phyloP scores from a whole-genome alignment of 2,797 vertebrate genomes.

The Hipposideros larvatus region DNA sequence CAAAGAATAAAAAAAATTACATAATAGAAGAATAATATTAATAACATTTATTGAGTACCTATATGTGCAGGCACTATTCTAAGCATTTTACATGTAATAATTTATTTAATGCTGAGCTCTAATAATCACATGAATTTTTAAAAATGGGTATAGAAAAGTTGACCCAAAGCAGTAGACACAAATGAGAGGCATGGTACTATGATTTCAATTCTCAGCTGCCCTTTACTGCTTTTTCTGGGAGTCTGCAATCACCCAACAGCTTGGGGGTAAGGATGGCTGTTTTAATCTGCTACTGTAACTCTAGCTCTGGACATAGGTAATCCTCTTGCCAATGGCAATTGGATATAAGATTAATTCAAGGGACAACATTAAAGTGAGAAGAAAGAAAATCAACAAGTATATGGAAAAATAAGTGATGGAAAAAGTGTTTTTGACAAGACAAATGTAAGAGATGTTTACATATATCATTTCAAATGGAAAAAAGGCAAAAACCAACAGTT shows the following conservation, averaged over 20 bases:
- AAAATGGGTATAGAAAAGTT: background rate
- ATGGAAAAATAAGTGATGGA: background rate
- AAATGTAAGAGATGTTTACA: background rate
- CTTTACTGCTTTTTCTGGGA: background rate
- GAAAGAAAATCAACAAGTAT: background rate
- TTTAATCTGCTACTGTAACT: background rate
- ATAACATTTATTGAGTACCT: background rate
- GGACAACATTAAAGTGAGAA: slow-evolving; percentile 52
- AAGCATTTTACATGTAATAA: background rate
- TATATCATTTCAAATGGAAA: background rate
- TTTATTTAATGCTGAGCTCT: slow-evolving; percentile 13
- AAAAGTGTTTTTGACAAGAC: slow-evolving; percentile 28
- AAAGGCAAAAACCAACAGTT: background rate
- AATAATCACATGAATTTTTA: background rate
- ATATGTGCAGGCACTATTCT: background rate
- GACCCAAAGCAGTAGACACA: background rate
- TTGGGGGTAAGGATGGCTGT: background rate
- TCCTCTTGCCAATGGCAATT: background rate
- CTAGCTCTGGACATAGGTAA: background rate
- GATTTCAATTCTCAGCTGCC: background rate
- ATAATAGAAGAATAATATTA: background rate
- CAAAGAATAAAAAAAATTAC: background rate
- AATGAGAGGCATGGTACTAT: background rate
- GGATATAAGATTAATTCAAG: slow-evolving; percentile 1
- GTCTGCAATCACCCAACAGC: background rate